Evolutionary conservation across 1,140 invertebrate genomes (phyloP).

Genomic region (Heterodera schachtii): DNA sequence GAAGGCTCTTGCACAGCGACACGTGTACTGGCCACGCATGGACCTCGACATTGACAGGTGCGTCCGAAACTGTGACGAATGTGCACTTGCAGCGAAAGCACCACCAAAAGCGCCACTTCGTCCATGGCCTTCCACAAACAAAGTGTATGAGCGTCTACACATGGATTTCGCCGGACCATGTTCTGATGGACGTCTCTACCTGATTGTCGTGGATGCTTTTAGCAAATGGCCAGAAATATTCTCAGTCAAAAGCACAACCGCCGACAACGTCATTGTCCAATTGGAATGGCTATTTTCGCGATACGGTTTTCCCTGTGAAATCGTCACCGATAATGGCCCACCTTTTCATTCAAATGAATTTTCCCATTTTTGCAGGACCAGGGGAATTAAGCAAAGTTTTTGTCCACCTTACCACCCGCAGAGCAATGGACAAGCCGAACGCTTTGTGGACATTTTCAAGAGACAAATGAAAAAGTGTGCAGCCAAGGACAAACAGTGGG

Average conservation of each 20-base stretch:
- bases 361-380: neutral
- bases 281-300: neutral
- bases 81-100: conserved; percentile 26
- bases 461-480: conserved; percentile 11
- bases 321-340: conserved; percentile 2
- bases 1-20: conserved; percentile 69
- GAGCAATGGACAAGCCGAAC: conserved; percentile 49
- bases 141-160: conserved; percentile 59
- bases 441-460: conserved; percentile 61
- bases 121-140: conserved; percentile 19
- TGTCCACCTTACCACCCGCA: neutral
- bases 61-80: conserved; percentile 45
- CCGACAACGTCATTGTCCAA: neutral
- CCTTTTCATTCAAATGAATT: neutral
- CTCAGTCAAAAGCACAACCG: neutral
- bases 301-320: neutral
- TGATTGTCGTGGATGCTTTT: conserved; percentile 67
- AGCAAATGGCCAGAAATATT: conserved; percentile 68
- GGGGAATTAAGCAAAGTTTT: neutral
- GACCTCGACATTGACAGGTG: conserved; percentile 59
- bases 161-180: conserved; percentile 67
- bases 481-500: neutral
- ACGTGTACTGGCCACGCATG: conserved; percentile 66
- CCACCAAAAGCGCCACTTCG: conserved; percentile 19
- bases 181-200: conserved; percentile 57